These are phyloP conservation scores for Drosophila merina DNA, from an alignment of 2,888 invertebrate genomes.

Conservation along the genomic window DNA sequence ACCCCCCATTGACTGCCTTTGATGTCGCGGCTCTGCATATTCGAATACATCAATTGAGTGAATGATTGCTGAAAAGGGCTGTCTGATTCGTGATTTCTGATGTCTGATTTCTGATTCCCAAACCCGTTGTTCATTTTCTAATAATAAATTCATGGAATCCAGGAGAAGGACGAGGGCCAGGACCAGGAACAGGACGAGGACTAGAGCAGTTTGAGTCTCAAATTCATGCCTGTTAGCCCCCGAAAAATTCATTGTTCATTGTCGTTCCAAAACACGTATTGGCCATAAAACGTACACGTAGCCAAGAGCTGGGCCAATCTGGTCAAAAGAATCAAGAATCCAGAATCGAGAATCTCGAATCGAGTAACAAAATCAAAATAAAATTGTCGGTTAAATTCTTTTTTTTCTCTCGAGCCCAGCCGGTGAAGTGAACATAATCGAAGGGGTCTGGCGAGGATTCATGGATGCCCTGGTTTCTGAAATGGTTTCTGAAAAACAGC, in stretches of 20 bases:
- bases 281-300: conserved; percentile 68
- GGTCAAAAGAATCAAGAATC: conserved; percentile 18
- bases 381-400: conserved; percentile 43
- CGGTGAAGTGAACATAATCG: conserved; percentile 24
- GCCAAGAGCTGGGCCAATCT: conserved; percentile 34
- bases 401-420: background rate
- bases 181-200: too few species aligned
- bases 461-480: conserved; percentile 19
- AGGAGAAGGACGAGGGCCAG: background rate
- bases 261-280: conserved; percentile 63
- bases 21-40: conserved; percentile 68
- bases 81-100: conserved; percentile 1
- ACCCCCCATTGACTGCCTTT: conserved; percentile 55
- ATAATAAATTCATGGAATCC: conserved; percentile 31
- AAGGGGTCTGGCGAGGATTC: background rate
- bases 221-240: too few species aligned
- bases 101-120: conserved; percentile 4
- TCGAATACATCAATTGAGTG: conserved; percentile 72
- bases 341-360: background rate
- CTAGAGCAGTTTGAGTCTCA: too few species aligned
- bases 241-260: conserved; percentile 28
- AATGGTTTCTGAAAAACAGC: conserved; percentile 26
- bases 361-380: conserved; percentile 41
- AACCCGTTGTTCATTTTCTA: conserved; percentile 28
- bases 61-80: conserved; percentile 72